A percentile compares a stretch with the other conserved stretches of the same genome.
phyloP scores from a whole-genome alignment of 2,888 invertebrate genomes.

The Ormyrus nitidulus region DNA sequence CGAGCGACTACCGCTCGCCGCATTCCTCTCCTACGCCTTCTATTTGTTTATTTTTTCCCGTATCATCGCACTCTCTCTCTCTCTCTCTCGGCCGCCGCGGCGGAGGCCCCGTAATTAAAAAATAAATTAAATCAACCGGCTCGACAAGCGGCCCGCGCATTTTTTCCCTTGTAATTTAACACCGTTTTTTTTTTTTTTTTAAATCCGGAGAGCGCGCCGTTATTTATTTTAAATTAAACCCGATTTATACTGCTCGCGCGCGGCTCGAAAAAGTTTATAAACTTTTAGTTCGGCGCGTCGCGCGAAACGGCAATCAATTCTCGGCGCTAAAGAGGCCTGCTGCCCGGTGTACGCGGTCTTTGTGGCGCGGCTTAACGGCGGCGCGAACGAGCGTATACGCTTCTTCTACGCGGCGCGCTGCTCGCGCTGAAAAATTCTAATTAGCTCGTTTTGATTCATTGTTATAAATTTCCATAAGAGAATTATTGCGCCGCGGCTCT shows the following conservation, averaged over 20 bases:
- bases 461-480: slow-evolving; percentile 24
- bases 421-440: slow-evolving; percentile 21
- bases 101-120: slow-evolving; percentile 17
- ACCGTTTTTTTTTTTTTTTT: neutral
- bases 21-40: slow-evolving; percentile 60
- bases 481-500: slow-evolving; percentile 20
- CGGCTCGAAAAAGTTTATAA: too few species aligned
- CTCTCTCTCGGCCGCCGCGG: too few species aligned
- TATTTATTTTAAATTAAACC: too few species aligned
- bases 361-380: too few species aligned
- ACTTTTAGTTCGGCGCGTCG: too few species aligned
- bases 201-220: neutral
- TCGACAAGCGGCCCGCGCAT: neutral
- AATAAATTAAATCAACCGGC: slow-evolving; percentile 22
- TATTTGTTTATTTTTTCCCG: slow-evolving; percentile 61
- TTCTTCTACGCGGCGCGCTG: too few species aligned
- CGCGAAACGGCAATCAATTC: too few species aligned
- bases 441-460: slow-evolving; percentile 38
- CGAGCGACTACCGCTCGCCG: slow-evolving; percentile 58
- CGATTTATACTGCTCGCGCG: too few species aligned
- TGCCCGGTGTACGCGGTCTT: too few species aligned
- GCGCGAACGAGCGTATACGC: too few species aligned
- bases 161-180: slow-evolving; percentile 27
- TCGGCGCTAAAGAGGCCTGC: too few species aligned
- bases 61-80: too few species aligned